Evolutionary conservation across 2,113 vertebrate genomes (phyloP).

Genomic region (Arenaria interpres): DNA sequence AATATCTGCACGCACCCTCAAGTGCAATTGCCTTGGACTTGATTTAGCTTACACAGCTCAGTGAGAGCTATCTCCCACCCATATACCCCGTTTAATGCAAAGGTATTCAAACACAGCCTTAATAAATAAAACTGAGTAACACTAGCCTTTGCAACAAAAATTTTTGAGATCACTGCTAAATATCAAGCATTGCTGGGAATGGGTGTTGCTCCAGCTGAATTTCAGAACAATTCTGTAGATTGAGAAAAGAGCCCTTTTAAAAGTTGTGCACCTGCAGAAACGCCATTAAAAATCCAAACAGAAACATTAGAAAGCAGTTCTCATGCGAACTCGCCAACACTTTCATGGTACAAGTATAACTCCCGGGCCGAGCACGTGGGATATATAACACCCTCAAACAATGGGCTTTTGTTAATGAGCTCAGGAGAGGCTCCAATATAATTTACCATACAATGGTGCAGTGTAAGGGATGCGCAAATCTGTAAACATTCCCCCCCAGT

Average conservation of each 20-base stretch:
- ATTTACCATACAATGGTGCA: constrained; percentile 60
- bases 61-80: no score
- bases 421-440: background rate
- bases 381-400: constrained; percentile 15
- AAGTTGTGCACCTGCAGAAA: background rate
- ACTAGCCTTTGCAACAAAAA: background rate
- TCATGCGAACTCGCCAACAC: background rate
- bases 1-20: background rate
- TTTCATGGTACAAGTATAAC: background rate
- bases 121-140: background rate
- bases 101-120: background rate
- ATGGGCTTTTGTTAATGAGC: constrained; percentile 45
- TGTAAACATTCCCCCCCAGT: background rate
- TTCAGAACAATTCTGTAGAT: background rate
- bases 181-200: background rate
- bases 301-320: background rate
- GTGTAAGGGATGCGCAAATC: background rate
- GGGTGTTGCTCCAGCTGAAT: background rate
- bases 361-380: background rate
- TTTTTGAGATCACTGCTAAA: background rate
- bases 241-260: background rate
- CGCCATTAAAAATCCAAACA: background rate
- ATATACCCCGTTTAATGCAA: background rate
- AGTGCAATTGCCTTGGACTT: background rate
- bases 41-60: no score